phyloP scores from a whole-genome alignment of 1,140 invertebrate genomes.

The Aradophagus sp. region DNA sequence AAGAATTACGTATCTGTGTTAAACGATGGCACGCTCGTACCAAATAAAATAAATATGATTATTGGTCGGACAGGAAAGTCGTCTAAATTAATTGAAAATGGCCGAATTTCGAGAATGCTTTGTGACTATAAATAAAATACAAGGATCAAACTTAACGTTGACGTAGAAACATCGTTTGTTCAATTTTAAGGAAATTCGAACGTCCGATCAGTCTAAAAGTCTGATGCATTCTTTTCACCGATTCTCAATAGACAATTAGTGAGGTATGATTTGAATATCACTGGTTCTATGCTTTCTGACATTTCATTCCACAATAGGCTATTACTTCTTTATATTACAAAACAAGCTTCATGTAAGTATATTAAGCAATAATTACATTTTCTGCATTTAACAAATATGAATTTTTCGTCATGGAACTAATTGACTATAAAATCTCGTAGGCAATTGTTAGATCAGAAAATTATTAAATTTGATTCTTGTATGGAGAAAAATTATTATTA shows the following conservation, averaged over 20 bases:
- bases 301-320: constrained; percentile 7
- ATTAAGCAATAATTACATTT: constrained; percentile 1
- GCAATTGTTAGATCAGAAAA: no score
- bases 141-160: constrained; percentile 45
- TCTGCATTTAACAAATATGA: no score
- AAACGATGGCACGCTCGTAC: constrained; percentile 18
- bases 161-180: constrained; percentile 29
- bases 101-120: constrained; percentile 27
- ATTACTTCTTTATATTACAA: background rate
- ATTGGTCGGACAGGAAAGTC: constrained; percentile 21
- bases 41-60: constrained; percentile 41
- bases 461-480: no score
- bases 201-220: constrained; percentile 3
- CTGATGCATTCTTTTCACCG: constrained; percentile 14
- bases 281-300: constrained; percentile 6
- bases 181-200: constrained; percentile 24
- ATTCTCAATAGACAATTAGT: constrained; percentile 13
- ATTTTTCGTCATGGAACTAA: no score
- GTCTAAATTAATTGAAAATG: constrained; percentile 31
- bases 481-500: no score
- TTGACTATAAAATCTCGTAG: no score
- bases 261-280: constrained; percentile 6
- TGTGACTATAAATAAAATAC: constrained; percentile 41
- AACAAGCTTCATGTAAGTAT: constrained; percentile 24
- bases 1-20: constrained; percentile 42